A percentile compares a stretch with the other conserved stretches of the same genome.
Conservation (phyloP, 2,113 vertebrate species). For the Pycnonotus jocosus region DNA sequence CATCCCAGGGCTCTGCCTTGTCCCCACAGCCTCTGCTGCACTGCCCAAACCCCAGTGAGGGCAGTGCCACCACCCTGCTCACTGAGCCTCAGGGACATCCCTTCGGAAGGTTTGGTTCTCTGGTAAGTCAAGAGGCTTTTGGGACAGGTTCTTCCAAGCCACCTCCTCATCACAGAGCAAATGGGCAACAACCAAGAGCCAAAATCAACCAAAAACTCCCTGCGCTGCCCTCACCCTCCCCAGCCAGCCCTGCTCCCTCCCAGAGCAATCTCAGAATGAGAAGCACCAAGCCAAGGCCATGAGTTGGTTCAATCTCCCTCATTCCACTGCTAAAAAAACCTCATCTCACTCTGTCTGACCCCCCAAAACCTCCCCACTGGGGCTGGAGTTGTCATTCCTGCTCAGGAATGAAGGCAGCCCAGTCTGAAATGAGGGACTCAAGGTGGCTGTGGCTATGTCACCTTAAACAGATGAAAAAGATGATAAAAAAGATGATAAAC, state of each 20-base stretch:
- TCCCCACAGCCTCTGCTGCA: not conserved
- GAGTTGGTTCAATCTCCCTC: not conserved
- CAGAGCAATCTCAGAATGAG: not conserved
- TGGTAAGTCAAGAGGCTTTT: not conserved
- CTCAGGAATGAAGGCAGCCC: not conserved
- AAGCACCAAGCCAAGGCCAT: not conserved
- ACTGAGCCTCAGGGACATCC: not conserved
- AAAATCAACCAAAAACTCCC: not conserved
- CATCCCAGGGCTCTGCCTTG: not conserved
- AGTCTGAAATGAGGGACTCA: fast-evolving
- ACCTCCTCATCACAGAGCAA: too few species aligned
- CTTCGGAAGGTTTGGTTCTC: not conserved
- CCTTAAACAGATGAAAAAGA: not conserved
- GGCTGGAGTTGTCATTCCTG: not conserved
- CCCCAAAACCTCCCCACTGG: not conserved
- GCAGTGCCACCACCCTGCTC: not conserved
- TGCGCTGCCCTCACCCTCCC: not conserved
- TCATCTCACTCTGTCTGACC: not conserved
- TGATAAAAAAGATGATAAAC: not conserved
- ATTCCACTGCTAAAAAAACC: not conserved
- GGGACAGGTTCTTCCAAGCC: not conserved
- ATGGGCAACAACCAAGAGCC: not conserved
- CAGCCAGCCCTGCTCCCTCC: not conserved
- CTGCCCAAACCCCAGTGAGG: not conserved
- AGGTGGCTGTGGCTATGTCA: not conserved